phyloP scores from a whole-genome alignment of 1,140 invertebrate genomes.

The Zaprionus vittiger region DNA sequence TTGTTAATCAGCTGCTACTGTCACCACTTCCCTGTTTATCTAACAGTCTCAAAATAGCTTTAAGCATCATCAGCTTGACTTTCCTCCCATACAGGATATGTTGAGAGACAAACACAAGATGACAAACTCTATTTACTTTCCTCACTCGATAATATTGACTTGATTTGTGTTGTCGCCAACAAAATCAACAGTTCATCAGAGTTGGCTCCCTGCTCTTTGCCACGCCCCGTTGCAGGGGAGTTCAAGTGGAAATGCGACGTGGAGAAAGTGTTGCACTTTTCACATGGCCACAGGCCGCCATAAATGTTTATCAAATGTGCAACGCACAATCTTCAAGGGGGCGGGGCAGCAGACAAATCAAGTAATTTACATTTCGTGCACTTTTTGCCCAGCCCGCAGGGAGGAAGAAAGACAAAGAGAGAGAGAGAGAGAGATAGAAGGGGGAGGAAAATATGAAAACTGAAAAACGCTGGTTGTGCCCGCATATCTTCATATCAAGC shows the following conservation, averaged over 20 bases:
- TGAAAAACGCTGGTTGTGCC: constrained; percentile 47
- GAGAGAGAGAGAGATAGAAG: not conserved
- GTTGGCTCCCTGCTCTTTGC: not conserved
- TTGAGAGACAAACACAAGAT: not conserved
- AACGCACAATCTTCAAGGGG: constrained; percentile 4
- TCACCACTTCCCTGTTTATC: not conserved
- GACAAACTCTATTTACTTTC: not conserved
- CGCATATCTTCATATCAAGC: constrained; percentile 45
- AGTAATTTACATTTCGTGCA: constrained; percentile 74
- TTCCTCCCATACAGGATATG: not conserved
- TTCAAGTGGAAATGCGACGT: constrained; percentile 42
- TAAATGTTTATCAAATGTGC: constrained; percentile 70
- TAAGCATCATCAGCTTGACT: not conserved
- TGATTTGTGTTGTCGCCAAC: constrained; percentile 5
- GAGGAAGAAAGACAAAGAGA: too few species aligned
- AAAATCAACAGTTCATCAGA: constrained; percentile 17
- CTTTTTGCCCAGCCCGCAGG: constrained; percentile 42
- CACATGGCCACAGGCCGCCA: constrained; percentile 70
- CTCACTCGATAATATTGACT: constrained; percentile 7
- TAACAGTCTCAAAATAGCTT: not conserved
- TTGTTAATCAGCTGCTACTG: too few species aligned
- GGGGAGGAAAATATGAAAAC: constrained; percentile 35
- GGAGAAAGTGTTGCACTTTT: constrained; percentile 73
- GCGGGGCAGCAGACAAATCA: constrained; percentile 56
- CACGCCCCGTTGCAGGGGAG: constrained; percentile 25